phyloP scores from a whole-genome alignment of 2,888 invertebrate genomes.

The Endomychus coccineus region DNA sequence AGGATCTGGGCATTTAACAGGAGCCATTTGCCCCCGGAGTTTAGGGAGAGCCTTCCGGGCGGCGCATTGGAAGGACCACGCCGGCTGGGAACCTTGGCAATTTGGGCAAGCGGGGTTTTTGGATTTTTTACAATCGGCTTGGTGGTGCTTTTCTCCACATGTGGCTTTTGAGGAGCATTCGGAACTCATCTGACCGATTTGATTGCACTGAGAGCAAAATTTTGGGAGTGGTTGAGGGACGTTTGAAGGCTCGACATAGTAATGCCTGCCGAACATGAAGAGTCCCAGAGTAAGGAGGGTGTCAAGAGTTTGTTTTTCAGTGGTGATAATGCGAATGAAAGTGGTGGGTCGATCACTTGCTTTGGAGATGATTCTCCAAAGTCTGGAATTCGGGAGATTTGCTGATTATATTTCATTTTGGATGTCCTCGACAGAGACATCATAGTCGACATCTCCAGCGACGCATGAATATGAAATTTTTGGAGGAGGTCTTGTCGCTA shows the following conservation, averaged over 20 bases:
- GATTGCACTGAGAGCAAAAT: neutral
- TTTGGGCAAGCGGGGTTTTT: neutral
- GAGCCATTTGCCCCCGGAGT: neutral
- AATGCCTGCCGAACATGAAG: neutral
- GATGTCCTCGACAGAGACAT: neutral
- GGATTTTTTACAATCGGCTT: neutral
- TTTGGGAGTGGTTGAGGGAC: neutral
- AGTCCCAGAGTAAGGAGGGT: neutral
- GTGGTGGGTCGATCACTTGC: neutral
- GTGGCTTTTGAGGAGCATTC: neutral
- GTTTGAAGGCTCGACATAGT: neutral
- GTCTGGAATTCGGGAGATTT: neutral
- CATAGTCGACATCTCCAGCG: neutral
- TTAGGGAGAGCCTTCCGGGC: neutral
- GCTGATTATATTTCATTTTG: neutral
- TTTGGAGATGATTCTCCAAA: constrained; percentile 4
- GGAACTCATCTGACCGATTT: neutral
- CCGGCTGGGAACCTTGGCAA: neutral
- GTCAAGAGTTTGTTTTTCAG: neutral
- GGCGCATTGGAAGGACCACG: neutral
- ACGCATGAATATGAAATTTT: constrained; percentile 1
- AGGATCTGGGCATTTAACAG: neutral
- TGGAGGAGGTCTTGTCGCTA: neutral
- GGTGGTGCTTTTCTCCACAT: neutral
- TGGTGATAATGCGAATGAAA: neutral